These are phyloP conservation scores for Dermochelys coriacea DNA, from an alignment of 2,797 vertebrate genomes.

Conservation along the genomic window DNA sequence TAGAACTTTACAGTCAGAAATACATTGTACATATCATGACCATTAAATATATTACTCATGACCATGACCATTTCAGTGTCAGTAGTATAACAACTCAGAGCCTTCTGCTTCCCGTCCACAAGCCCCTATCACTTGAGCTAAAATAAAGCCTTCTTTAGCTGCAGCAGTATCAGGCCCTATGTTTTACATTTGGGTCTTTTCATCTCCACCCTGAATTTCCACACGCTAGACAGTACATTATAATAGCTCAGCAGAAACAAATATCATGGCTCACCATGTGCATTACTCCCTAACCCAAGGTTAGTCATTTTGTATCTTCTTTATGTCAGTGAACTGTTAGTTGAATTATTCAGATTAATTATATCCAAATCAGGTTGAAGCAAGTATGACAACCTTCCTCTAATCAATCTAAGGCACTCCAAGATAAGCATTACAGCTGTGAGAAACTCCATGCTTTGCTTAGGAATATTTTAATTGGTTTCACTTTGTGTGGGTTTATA, in stretches of 20 bases:
- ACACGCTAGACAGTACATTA: neutral
- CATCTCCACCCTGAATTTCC: neutral
- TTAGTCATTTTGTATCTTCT: neutral
- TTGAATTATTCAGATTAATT: neutral
- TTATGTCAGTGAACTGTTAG: neutral
- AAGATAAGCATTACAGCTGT: neutral
- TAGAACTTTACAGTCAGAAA: neutral
- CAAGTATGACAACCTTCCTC: neutral
- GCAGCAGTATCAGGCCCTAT: neutral
- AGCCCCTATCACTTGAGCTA: neutral
- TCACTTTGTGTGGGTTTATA: neutral
- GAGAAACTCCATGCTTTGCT: neutral
- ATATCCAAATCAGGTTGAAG: neutral
- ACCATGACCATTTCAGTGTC: neutral
- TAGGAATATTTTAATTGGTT: neutral
- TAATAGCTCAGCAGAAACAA: neutral
- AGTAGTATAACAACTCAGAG: neutral
- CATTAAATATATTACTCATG: neutral
- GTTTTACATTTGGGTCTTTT: neutral
- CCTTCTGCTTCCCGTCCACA: neutral
- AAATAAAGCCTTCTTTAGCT: neutral
- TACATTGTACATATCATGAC: neutral
- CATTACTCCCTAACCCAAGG: neutral
- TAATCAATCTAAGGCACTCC: neutral
- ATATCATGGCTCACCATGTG: neutral